phyloP scores from a whole-genome alignment of 2,113 vertebrate genomes.

The Ciconia boyciana region DNA sequence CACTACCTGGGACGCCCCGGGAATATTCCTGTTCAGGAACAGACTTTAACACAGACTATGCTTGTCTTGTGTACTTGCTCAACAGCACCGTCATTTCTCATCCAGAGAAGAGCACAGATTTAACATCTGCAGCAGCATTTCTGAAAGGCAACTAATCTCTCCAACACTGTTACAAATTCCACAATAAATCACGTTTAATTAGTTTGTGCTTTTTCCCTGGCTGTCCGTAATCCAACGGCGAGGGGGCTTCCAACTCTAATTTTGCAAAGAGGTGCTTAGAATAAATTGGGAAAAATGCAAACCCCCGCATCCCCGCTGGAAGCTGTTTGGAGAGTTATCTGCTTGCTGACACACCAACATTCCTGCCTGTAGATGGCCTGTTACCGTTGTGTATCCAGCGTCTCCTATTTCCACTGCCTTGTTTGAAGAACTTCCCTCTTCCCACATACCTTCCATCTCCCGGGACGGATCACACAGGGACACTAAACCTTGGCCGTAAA shows the following conservation, averaged over 20 bases:
- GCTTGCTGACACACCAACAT: slow-evolving; percentile 1
- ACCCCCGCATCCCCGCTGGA: neutral
- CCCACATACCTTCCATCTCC: slow-evolving; percentile 64
- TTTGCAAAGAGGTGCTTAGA: neutral
- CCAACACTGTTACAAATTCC: slow-evolving; percentile 13
- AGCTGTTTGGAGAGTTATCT: neutral
- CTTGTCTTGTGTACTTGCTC: neutral
- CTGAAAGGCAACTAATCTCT: slow-evolving; percentile 28
- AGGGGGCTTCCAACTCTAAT: neutral
- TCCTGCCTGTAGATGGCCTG: slow-evolving; percentile 60
- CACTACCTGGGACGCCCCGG: neutral
- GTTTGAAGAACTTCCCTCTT: slow-evolving; percentile 63
- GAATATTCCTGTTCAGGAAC: neutral
- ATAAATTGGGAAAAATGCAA: neutral
- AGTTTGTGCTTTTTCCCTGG: neutral
- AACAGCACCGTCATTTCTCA: neutral
- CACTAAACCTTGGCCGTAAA: slow-evolving; percentile 57
- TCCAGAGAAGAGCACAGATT: neutral
- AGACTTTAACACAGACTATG: neutral
- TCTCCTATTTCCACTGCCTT: slow-evolving; percentile 47
- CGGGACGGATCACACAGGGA: slow-evolving; percentile 49
- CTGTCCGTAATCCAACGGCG: neutral
- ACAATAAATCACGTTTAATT: slow-evolving; percentile 25
- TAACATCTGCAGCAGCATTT: neutral
- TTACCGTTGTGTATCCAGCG: slow-evolving; percentile 3